Percentiles rank a stretch among this genome's conserved stretches.
phyloP scores from a whole-genome alignment of 2,113 vertebrate species.

The Theristicus caerulescens region DNA sequence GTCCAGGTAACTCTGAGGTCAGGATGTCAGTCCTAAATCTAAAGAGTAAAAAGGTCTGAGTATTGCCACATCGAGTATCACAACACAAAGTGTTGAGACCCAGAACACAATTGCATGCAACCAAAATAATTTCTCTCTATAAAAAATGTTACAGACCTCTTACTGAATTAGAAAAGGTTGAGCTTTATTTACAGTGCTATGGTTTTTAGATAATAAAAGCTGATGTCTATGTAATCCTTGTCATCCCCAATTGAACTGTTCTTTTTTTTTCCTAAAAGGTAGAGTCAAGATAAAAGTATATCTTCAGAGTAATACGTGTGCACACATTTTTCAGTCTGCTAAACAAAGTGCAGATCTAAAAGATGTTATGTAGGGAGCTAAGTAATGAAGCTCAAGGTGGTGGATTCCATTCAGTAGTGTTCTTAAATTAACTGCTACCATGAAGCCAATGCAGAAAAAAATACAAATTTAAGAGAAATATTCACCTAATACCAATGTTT shows the following conservation, averaged over 20 bases:
- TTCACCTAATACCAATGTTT: neutral
- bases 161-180: neutral
- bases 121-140: neutral
- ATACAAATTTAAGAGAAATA: neutral
- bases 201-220: neutral
- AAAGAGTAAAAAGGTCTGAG: neutral
- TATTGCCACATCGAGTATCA: neutral
- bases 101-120: neutral
- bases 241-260: accelerated
- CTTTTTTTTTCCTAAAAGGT: neutral
- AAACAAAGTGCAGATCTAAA: neutral
- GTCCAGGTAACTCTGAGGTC: neutral
- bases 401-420: neutral
- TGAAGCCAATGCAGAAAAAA: neutral
- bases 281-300: accelerated
- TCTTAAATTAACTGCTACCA: too few relatives aligned
- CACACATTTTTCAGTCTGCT: neutral
- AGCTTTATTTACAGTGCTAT: neutral
- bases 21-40: neutral
- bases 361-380: neutral
- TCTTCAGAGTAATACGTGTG: neutral
- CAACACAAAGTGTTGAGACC: neutral
- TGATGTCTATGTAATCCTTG: neutral
- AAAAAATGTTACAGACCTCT: neutral
- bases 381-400: neutral